Percentiles rank a stretch among this genome's conserved stretches.
Conservation (phyloP, 2,888 invertebrate genomes). For the Tachina fera region DNA sequence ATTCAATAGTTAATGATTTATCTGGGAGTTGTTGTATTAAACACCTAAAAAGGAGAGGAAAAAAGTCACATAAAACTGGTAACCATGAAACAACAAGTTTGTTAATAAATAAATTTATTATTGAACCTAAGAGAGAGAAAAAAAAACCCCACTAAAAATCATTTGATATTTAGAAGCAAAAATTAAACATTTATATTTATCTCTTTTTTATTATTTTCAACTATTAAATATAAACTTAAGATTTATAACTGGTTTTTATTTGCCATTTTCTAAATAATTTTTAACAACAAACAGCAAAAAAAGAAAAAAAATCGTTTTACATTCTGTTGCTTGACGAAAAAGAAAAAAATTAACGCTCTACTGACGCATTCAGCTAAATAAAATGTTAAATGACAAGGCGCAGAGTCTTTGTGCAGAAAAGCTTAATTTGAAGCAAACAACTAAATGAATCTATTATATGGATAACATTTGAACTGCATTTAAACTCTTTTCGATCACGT, state of each 20-base stretch:
- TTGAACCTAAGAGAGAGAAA: background rate
- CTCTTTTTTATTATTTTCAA: constrained; percentile 15
- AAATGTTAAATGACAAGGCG: background rate
- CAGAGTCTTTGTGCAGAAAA: background rate
- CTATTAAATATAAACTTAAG: constrained; percentile 34
- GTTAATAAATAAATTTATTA: background rate
- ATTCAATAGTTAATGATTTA: background rate
- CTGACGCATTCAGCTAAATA: background rate
- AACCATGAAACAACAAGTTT: constrained; percentile 36
- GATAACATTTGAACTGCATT: no score
- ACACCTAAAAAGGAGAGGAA: background rate
- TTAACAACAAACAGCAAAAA: constrained; percentile 18
- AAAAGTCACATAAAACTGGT: constrained; percentile 11
- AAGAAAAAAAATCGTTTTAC: constrained; percentile 2
- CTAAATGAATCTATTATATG: no score
- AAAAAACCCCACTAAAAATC: constrained; percentile 17
- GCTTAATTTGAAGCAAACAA: background rate
- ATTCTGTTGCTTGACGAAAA: constrained; percentile 28
- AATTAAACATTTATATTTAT: constrained; percentile 32
- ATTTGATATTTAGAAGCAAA: constrained; percentile 58
- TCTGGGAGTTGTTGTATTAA: background rate
- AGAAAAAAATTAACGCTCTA: constrained; percentile 41
- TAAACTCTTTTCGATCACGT: no score
- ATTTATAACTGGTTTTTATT: constrained; percentile 65
- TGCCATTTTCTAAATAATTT: constrained; percentile 34